Base-by-base conservation (phyloP, 2,113 vertebrate genomes). In the Uria aalge region DNA sequence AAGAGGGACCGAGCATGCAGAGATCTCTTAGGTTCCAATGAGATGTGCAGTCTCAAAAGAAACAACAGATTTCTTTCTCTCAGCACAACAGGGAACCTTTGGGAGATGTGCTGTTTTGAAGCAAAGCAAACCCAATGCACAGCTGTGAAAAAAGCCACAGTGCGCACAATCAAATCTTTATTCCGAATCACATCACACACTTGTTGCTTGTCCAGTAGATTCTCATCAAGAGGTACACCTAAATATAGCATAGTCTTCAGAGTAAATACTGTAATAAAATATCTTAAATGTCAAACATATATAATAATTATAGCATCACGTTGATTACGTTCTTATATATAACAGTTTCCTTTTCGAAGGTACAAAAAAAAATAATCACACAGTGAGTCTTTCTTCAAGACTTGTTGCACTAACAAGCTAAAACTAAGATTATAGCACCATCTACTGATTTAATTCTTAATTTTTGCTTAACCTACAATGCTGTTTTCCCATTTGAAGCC, bases 401-500 rank as follows among this genome's bases (percentile, higher is more conserved):
- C 19, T 52, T 62, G 29, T 52, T 73, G 45, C 50, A 38, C 59
- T 75, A 93, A 85, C 34, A 92, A 86, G 36, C 66, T 81, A 97
- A 98, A 98, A 85, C 82, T 97, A 96, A 97, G 93, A 98, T 96
- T 95, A 97, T 74, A 97, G 97, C 98, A 97, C 98, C 98, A 98
- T 81, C 98, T 98, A 98, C 97, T 98, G 98, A 97, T 92, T 55
- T 78, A 90, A 77, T 94, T 88, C 69, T 53, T 52, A 13, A 48
- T n/a, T 95, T 97, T 95, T 88, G 34, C 22, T 88, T 78, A 34
- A 92, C 67, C 5, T 8, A 40, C 21, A 48, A 47, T 3, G 6
- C 38, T 23, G 2, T 41, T 24, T 48, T 56, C 23, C 6, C 32
- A 30, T 77, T 93, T 94, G 34, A 82, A 91, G 26, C 24, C 41